Conservation (phyloP, 2,113 vertebrate genomes). For the Nerophis lumbriciformis region DNA sequence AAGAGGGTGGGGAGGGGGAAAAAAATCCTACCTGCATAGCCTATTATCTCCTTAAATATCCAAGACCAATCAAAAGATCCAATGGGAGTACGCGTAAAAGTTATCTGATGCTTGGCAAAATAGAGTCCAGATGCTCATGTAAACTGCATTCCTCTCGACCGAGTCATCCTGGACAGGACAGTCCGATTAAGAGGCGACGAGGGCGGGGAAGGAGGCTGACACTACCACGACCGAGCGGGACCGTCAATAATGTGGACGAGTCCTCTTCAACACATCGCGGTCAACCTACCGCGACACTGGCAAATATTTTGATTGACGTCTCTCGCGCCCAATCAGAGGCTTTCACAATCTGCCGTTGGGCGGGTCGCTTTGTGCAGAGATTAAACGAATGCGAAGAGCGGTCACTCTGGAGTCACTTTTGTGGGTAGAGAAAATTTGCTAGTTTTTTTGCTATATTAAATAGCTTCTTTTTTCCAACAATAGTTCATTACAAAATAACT, state of each 20-base stretch:
- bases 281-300: conserved; percentile 54
- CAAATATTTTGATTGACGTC: conserved; percentile 48
- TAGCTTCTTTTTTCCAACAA: too few relatives aligned
- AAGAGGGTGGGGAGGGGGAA: background rate
- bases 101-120: conserved; percentile 1
- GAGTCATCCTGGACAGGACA: conserved; percentile 44
- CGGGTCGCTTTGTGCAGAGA: background rate
- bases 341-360: background rate
- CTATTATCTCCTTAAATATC: conserved; percentile 5
- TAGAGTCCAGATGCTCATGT: conserved; percentile 48
- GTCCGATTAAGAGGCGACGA: background rate
- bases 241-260: background rate
- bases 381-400: background rate
- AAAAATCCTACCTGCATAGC: conserved; percentile 23
- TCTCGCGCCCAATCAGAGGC: conserved; percentile 47
- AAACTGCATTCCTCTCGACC: conserved; percentile 45
- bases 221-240: background rate
- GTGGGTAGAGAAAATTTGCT: too few relatives aligned
- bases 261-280: conserved; percentile 29
- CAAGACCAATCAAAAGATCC: conserved; percentile 16
- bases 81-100: conserved; percentile 21
- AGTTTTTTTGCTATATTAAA: too few relatives aligned
- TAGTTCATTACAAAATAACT: too few relatives aligned
- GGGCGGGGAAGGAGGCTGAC: conserved; percentile 10
- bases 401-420: background rate